Conservation (phyloP, 2,113 vertebrate genomes). For the Saguinus imperator region DNA sequence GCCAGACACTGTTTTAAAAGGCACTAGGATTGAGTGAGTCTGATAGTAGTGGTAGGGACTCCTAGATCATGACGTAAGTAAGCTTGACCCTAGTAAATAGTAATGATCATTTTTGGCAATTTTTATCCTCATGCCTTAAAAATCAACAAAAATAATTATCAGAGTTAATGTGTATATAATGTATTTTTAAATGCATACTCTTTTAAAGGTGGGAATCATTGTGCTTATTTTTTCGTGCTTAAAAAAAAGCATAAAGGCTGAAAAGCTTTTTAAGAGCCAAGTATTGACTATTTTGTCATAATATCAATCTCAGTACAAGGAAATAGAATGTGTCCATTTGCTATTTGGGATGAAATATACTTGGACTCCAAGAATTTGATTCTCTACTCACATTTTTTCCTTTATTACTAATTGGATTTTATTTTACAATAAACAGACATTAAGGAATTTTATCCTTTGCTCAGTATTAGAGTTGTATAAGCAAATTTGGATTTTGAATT, state of each 20-base stretch:
- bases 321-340: neutral
- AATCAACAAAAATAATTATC: neutral
- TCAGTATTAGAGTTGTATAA: neutral
- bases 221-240: neutral
- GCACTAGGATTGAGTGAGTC: neutral
- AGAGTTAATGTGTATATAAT: neutral
- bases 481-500: constrained; percentile 26
- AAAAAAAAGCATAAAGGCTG: neutral
- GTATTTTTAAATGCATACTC: neutral
- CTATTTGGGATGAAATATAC: neutral
- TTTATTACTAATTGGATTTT: constrained; percentile 34
- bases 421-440: neutral
- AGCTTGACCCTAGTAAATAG: neutral
- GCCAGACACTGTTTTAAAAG: neutral
- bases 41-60: neutral
- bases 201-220: neutral
- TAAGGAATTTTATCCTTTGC: constrained; percentile 45
- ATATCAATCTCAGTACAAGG: neutral
- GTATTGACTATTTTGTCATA: neutral
- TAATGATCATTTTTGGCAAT: neutral
- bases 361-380: neutral
- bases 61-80: neutral
- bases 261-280: neutral
- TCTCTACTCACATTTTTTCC: neutral
- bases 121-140: constrained; percentile 8